Conservation (phyloP, 2,113 vertebrate genomes). For the Seriola rivoliana region DNA sequence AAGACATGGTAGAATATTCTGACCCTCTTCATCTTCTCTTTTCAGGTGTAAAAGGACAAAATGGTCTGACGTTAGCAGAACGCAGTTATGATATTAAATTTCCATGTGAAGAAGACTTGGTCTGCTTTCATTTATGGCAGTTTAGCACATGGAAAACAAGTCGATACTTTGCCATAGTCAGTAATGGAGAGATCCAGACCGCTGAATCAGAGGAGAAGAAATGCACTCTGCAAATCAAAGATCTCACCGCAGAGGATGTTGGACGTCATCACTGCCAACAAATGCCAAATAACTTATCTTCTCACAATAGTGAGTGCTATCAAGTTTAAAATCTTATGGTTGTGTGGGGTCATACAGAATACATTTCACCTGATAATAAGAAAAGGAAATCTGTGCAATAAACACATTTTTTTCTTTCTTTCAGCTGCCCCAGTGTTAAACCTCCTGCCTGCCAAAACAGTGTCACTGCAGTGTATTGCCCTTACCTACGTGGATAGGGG, state of each 20-base stretch:
- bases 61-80: neutral
- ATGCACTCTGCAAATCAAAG: slow-evolving; percentile 31
- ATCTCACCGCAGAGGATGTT: slow-evolving; percentile 5
- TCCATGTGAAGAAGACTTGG: slow-evolving; percentile 22
- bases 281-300: neutral
- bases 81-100: neutral
- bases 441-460: neutral
- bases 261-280: slow-evolving; percentile 29
- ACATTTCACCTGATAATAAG: neutral
- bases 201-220: neutral
- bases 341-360: neutral
- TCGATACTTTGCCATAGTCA: neutral
- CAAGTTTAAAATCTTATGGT: neutral
- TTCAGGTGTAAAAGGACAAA: slow-evolving; percentile 15
- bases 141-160: accelerated
- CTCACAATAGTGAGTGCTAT: slow-evolving; percentile 19
- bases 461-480: slow-evolving; percentile 52
- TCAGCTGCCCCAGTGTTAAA: slow-evolving; percentile 5
- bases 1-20: neutral
- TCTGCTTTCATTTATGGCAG: slow-evolving; percentile 48
- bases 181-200: slow-evolving; percentile 23
- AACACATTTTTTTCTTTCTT: slow-evolving; percentile 2
- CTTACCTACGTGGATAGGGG: neutral
- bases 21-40: neutral
- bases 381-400: neutral